A percentile compares a stretch with the other conserved stretches of the same genome.
These are phyloP conservation scores for Psittacula cyanocephala DNA, from an alignment of 2,113 vertebrate species.

Conservation along the genomic window DNA sequence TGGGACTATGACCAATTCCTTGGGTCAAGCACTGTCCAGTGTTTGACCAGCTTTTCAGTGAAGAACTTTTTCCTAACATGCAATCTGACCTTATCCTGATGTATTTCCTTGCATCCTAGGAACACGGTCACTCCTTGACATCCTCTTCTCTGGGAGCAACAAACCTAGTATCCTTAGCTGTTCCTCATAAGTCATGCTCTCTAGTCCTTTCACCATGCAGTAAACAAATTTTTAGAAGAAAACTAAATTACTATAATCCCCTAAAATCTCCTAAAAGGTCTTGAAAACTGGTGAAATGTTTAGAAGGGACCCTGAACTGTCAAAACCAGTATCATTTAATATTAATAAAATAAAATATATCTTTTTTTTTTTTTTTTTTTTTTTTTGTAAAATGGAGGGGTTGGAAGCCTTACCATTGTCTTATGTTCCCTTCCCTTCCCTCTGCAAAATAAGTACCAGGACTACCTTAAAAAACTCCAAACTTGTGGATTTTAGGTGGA, in stretches of 20 bases:
- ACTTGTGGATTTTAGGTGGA: not conserved
- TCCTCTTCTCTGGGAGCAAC: not conserved
- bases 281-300: not conserved
- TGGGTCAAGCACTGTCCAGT: not conserved
- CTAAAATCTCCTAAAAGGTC: not conserved
- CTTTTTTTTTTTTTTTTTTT: too few relatives aligned
- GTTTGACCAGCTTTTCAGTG: not conserved
- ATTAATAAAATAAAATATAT: not conserved
- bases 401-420: not conserved
- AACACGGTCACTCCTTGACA: not conserved
- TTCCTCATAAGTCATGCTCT: not conserved
- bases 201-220: not conserved
- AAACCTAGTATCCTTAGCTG: not conserved
- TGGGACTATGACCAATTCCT: not conserved
- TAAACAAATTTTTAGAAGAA: not conserved
- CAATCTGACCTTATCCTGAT: not conserved
- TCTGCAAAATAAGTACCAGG: not conserved
- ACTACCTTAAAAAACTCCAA: fast-evolving
- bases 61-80: not conserved
- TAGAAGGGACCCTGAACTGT: not conserved
- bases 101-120: not conserved
- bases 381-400: not conserved
- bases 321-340: not conserved
- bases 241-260: not conserved
- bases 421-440: not conserved